Percentiles rank a stretch among this genome's conserved stretches.
Conservation (phyloP, 2,888 invertebrate genomes). For the Didymodactylos carnosus region DNA sequence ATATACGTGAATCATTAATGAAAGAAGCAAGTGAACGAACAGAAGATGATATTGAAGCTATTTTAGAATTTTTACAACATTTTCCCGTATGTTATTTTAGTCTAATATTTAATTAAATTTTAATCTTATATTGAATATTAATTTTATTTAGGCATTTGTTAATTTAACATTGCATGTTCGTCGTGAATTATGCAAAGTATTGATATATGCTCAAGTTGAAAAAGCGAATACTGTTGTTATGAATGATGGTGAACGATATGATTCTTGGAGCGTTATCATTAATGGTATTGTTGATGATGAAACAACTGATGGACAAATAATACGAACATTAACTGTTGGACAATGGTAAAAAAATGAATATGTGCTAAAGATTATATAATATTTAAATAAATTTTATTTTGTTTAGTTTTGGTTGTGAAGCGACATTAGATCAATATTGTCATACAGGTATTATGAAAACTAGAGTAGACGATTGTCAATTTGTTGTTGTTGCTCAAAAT, state of each 20-base stretch:
- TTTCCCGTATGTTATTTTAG: conserved; percentile 44
- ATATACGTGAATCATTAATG: conserved; percentile 76
- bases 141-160: conserved; percentile 58
- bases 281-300: conserved; percentile 73
- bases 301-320: neutral
- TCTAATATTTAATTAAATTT: neutral
- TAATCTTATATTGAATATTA: neutral
- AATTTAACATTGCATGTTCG: conserved; percentile 87
- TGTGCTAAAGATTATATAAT: too few relatives aligned
- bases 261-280: conserved; percentile 94
- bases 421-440: conserved; percentile 79
- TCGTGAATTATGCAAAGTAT: conserved; percentile 60
- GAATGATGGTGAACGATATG: conserved; percentile 95
- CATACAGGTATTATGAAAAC: conserved; percentile 91
- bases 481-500: conserved; percentile 90
- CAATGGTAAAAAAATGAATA: too few relatives aligned
- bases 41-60: conserved; percentile 80
- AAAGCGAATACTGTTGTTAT: conserved; percentile 87
- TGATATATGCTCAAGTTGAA: conserved; percentile 97
- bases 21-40: conserved; percentile 83
- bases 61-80: conserved; percentile 90
- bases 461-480: conserved; percentile 87
- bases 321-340: neutral
- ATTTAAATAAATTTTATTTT: too few relatives aligned
- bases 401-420: conserved; percentile 91